These are phyloP conservation scores for Ophiodon elongatus DNA, from an alignment of 2,113 vertebrate genomes.

Conservation along the genomic window DNA sequence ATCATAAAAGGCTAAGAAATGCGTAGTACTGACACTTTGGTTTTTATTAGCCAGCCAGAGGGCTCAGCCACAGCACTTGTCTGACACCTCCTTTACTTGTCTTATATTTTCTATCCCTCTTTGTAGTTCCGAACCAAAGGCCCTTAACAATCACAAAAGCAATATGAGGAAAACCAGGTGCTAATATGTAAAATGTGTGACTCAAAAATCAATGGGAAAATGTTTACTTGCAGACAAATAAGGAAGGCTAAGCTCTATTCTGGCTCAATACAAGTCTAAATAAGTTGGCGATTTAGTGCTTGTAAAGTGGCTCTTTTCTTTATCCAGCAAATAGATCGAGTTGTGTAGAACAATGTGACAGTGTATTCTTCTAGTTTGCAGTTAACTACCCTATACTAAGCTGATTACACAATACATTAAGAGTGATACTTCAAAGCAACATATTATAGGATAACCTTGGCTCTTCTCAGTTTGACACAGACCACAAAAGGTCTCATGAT, in stretches of 20 bases:
- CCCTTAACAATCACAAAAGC: constrained; percentile 53
- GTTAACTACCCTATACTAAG: neutral
- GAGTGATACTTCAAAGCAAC: neutral
- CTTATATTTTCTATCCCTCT: constrained; percentile 18
- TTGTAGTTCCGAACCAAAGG: constrained; percentile 36
- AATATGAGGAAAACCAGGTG: constrained; percentile 42
- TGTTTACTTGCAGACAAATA: constrained; percentile 55
- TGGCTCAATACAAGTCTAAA: constrained; percentile 50
- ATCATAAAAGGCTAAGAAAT: neutral
- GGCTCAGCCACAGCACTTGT: neutral
- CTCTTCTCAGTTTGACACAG: neutral
- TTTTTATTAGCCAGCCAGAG: neutral
- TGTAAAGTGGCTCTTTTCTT: constrained; percentile 44
- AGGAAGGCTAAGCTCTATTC: constrained; percentile 39
- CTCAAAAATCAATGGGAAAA: constrained; percentile 50
- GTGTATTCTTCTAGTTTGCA: constrained; percentile 16
- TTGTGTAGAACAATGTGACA: constrained; percentile 42
- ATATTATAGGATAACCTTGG: neutral
- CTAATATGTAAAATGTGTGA: constrained; percentile 53
- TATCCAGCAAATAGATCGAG: constrained; percentile 61
- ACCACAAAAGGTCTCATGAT: neutral
- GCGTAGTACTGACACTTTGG: neutral
- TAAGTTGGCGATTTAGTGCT: constrained; percentile 44
- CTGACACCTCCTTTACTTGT: constrained; percentile 11
- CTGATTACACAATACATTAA: neutral